Evolutionary conservation across 2,888 invertebrate species (phyloP).

Genomic region (Euplagia quadripunctaria): DNA sequence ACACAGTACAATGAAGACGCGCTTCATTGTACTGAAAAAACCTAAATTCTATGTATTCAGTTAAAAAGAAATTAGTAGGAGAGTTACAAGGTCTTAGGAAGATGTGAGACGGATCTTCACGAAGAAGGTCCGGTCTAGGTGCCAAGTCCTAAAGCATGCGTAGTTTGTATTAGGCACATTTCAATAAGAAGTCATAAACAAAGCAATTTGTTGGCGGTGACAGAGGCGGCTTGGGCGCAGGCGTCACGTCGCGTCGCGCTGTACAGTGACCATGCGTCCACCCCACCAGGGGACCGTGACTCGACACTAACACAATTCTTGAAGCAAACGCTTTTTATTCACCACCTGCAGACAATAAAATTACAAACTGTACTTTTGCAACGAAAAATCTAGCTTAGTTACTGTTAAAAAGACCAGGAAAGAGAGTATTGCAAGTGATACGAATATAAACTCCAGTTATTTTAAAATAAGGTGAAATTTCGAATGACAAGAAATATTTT

Average conservation of each 20-base stretch:
- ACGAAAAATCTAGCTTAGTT: conserved; percentile 20
- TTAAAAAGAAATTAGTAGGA: background rate
- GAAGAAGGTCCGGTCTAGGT: conserved; percentile 13
- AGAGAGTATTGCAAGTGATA: background rate
- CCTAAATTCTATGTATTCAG: background rate
- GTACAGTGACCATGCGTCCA: conserved; percentile 50
- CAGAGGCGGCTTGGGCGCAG: conserved; percentile 55
- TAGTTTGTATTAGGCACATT: conserved; percentile 58
- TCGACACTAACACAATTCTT: conserved; percentile 19
- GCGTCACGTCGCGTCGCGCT: conserved; percentile 45
- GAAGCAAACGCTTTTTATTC: conserved; percentile 48
- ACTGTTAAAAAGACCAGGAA: background rate
- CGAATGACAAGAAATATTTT: background rate
- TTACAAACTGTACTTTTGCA: conserved; percentile 47
- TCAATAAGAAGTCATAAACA: conserved; percentile 70
- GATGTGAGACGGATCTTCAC: background rate
- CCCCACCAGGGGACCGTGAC: conserved; percentile 54
- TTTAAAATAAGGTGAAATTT: background rate
- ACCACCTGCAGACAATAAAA: conserved; percentile 48
- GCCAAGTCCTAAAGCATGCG: conserved; percentile 29
- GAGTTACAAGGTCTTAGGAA: background rate
- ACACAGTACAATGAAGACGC: background rate
- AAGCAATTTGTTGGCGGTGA: conserved; percentile 68
- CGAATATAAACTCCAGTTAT: background rate
- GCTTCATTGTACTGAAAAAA: background rate